Evolutionary conservation across 2,113 vertebrate species (phyloP).

Genomic region (Leucoraja erinaceus): DNA sequence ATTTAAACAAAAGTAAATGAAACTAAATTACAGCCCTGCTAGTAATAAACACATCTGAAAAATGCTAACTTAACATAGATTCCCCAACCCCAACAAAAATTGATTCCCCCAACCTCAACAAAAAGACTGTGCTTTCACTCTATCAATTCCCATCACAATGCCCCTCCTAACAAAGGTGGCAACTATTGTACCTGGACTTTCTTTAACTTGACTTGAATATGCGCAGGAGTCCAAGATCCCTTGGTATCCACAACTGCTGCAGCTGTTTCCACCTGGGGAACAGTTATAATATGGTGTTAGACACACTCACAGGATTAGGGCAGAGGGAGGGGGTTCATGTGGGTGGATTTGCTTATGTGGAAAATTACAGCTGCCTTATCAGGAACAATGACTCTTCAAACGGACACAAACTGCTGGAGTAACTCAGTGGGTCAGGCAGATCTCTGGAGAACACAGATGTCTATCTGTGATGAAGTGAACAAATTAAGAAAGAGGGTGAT

Average conservation of each 20-base stretch:
- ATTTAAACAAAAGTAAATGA: too few species aligned
- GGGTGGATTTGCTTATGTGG: background rate
- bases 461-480: too few species aligned
- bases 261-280: constrained; percentile 39
- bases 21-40: too few species aligned
- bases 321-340: too few species aligned
- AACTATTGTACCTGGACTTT: constrained; percentile 47
- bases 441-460: too few species aligned
- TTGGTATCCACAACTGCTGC: constrained; percentile 51
- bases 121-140: too few species aligned
- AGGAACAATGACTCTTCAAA: background rate
- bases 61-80: background rate
- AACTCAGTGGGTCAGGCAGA: too few species aligned
- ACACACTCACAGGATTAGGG: background rate
- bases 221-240: constrained; percentile 50
- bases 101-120: too few species aligned
- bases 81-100: too few species aligned
- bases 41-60: background rate
- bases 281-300: background rate
- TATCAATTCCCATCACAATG: too few species aligned
- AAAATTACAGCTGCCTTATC: background rate
- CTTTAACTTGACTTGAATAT: constrained; percentile 62
- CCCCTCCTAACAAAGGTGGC: background rate
- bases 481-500: too few species aligned
- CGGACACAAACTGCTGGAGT: too few species aligned